Evolutionary conservation across 92 coral and sea anemone species (phyloP), one percentile per base, ranked within the genome.

Genomic region (Zoanthus sociatus): DNA sequence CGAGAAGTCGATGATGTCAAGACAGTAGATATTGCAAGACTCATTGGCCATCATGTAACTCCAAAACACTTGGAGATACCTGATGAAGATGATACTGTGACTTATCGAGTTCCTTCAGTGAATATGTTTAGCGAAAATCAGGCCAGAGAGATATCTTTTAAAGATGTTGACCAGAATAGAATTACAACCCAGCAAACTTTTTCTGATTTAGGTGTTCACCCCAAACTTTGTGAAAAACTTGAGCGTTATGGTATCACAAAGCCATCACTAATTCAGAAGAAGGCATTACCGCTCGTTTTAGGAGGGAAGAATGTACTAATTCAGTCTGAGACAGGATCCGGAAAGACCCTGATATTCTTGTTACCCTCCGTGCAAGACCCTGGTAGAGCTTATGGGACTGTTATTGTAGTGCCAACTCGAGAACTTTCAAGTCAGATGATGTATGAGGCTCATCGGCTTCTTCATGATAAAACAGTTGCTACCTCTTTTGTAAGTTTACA

Each of bases 271-370:
- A 93, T 95, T n/a, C 98, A 95, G 86, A 90, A 89, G 78, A 86
- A 61, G 84, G 92, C 98, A 4, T 75, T 95, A 33, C 98, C 96
- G 3, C 15, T 93, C 51, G 64, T 93, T 33, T 83, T 83, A 20
- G 64, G 83, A 30, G 86, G 86, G 44, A 89, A 91, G 56, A 92
- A 90, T 70, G 58, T 95, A 9, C 76, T 95, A n/a, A 91, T 95
- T 45, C 95, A 95, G 26, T 95, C 98, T 4, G 98, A 95, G 78
- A 95, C 98, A 32, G 98, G 98, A 9, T 91, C 98, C 64, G 98
- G 98, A 14, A 95, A 95, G 85, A 95, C 95, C 13, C 76, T 95
- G 4, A 96, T 95, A 21, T 95, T 95, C 60, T 75, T 95, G 61
- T 83, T 95, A 71, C 98, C 98, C 1, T 78, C 98, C 10, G 84